These are phyloP conservation scores for Gandaritis pyraliata DNA, from an alignment of 2,888 invertebrate species.

Conservation along the genomic window DNA sequence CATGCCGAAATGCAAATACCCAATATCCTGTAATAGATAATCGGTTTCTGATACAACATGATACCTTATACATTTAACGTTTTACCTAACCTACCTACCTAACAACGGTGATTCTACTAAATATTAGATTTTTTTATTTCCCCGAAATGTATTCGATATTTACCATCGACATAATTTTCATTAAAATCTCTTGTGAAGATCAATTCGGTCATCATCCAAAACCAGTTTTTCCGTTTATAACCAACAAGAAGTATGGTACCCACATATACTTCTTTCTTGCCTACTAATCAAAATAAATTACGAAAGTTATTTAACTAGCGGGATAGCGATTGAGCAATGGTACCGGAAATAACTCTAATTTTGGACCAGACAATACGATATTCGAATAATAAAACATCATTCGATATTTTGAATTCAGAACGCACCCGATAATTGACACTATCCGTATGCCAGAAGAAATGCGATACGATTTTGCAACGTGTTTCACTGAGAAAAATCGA, in stretches of 20 bases:
- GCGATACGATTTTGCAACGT: conserved; percentile 20
- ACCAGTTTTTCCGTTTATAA: neutral
- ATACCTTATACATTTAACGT: neutral
- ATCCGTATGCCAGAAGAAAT: conserved; percentile 36
- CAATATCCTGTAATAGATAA: conserved; percentile 29
- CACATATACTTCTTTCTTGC: too few relatives aligned
- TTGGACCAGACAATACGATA: conserved; percentile 59
- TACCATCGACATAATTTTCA: too few relatives aligned
- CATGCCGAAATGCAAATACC: conserved; percentile 28
- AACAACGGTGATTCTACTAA: too few relatives aligned
- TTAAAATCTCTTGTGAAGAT: neutral
- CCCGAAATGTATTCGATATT: too few relatives aligned
- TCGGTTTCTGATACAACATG: conserved; percentile 23
- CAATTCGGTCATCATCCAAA: neutral
- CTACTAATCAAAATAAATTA: neutral
- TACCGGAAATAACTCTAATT: conserved; percentile 64
- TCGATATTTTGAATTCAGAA: conserved; percentile 46
- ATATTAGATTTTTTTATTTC: too few relatives aligned
- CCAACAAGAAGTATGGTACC: too few relatives aligned
- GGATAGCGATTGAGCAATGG: conserved; percentile 53
- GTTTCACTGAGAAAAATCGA: conserved; percentile 36
- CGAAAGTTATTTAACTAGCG: conserved; percentile 32
- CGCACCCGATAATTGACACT: conserved; percentile 45
- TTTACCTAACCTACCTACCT: too few relatives aligned
- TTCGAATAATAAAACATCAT: conserved; percentile 61